Evolutionary conservation across 2,888 invertebrate species (phyloP).

Genomic region (Aromia moschata): DNA sequence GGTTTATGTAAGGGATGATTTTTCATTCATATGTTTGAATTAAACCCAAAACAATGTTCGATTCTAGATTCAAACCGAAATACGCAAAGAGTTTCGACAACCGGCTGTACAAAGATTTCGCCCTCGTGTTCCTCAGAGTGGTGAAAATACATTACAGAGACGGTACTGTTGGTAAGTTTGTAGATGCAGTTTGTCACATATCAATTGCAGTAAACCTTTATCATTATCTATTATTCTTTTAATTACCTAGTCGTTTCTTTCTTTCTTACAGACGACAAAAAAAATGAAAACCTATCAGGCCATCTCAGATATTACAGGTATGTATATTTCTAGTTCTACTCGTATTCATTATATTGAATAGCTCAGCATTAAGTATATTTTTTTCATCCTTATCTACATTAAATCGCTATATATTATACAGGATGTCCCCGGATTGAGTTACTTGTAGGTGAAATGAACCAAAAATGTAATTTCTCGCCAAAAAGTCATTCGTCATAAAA

Average conservation of each 20-base stretch:
- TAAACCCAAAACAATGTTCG: background rate
- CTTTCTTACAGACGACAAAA: background rate
- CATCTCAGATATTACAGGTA: background rate
- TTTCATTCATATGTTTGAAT: background rate
- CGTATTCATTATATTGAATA: no score
- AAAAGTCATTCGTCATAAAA: no score
- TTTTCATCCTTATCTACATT: no score
- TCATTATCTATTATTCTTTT: background rate
- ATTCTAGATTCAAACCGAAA: constrained; percentile 30
- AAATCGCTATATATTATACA: no score
- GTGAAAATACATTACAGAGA: constrained; percentile 36
- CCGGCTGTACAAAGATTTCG: background rate
- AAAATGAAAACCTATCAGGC: background rate
- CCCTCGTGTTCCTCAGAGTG: constrained; percentile 30
- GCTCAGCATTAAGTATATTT: no score
- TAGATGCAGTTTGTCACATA: background rate
- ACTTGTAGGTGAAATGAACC: no score
- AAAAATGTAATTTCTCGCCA: no score
- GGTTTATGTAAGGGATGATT: constrained; percentile 44
- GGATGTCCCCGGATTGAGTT: no score
- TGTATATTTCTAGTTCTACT: no score
- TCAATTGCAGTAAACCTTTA: background rate
- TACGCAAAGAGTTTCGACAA: constrained; percentile 12
- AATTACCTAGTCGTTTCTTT: background rate
- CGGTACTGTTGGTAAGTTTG: constrained; percentile 28